phyloP scores from a whole-genome alignment of 1,140 invertebrate species.

The Periplaneta americana region DNA sequence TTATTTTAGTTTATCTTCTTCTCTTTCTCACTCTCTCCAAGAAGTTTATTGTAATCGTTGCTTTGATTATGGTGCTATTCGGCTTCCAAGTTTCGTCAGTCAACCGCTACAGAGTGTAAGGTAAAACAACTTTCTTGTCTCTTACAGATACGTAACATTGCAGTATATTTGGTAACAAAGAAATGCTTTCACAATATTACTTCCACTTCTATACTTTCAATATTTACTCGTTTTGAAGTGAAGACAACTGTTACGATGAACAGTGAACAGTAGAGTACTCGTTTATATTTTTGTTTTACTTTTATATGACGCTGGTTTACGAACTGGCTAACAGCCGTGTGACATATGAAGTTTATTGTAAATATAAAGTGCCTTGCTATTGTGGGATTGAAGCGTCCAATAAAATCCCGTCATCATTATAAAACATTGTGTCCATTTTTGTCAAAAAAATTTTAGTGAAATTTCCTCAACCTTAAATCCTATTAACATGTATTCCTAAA shows the following conservation, averaged over 20 bases:
- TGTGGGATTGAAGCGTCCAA: conserved; percentile 1
- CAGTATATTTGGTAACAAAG: not conserved
- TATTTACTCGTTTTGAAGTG: not conserved
- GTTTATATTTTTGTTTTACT: not conserved
- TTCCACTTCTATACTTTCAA: not conserved
- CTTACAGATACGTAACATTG: not conserved
- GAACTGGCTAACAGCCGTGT: not conserved
- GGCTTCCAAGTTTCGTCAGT: not conserved
- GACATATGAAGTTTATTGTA: not conserved
- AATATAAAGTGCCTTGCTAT: conserved; percentile 8
- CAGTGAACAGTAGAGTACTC: not conserved
- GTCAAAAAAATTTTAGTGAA: not conserved
- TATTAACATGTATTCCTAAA: too few relatives aligned
- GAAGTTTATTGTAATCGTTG: not conserved
- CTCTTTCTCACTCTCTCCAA: not conserved
- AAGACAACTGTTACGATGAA: not conserved
- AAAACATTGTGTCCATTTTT: not conserved
- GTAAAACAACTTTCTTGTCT: not conserved
- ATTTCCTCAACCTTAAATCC: not conserved
- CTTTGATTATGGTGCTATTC: conserved; percentile 7
- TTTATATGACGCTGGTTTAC: not conserved
- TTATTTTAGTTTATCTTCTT: not conserved
- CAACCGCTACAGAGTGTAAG: not conserved
- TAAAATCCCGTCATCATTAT: not conserved
- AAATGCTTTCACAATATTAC: not conserved